These are phyloP conservation scores for Equus quagga DNA, from an alignment of 2,113 vertebrate genomes.

Conservation along the genomic window DNA sequence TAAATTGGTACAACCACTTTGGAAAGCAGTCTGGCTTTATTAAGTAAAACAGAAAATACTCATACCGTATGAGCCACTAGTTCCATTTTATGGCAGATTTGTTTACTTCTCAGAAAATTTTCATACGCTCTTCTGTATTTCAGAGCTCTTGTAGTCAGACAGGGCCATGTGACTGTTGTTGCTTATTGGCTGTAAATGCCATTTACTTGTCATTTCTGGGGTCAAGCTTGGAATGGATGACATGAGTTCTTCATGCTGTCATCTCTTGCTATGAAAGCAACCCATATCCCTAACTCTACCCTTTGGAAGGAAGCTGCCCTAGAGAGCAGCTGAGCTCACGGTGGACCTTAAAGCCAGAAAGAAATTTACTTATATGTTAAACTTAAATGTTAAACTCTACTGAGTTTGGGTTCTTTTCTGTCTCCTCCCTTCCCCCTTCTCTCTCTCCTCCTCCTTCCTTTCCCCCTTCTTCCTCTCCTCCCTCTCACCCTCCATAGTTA, in stretches of 20 bases:
- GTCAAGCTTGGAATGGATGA: neutral
- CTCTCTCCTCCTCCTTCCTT: no score
- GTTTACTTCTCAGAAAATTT: neutral
- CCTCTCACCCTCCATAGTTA: neutral
- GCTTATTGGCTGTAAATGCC: neutral
- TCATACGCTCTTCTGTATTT: neutral
- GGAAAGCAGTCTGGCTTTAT: neutral
- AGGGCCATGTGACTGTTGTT: neutral
- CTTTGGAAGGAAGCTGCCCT: neutral
- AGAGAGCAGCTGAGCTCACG: neutral
- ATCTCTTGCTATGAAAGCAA: neutral
- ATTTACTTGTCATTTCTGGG: neutral
- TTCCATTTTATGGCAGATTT: neutral
- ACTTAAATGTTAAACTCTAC: neutral
- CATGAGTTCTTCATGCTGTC: neutral
- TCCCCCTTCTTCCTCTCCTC: no score
- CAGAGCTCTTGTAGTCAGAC: neutral
- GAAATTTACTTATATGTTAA: neutral
- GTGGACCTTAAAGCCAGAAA: neutral
- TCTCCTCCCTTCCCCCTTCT: neutral
- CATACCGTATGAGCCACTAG: neutral
- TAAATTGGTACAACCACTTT: neutral
- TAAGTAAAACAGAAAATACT: constrained; percentile 22
- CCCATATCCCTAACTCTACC: neutral
- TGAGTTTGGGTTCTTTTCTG: neutral